Percentiles rank a stretch among this genome's conserved stretches.
These are phyloP conservation scores for Stictocephala bisonia DNA, from an alignment of 2,888 invertebrate genomes.

Conservation along the genomic window DNA sequence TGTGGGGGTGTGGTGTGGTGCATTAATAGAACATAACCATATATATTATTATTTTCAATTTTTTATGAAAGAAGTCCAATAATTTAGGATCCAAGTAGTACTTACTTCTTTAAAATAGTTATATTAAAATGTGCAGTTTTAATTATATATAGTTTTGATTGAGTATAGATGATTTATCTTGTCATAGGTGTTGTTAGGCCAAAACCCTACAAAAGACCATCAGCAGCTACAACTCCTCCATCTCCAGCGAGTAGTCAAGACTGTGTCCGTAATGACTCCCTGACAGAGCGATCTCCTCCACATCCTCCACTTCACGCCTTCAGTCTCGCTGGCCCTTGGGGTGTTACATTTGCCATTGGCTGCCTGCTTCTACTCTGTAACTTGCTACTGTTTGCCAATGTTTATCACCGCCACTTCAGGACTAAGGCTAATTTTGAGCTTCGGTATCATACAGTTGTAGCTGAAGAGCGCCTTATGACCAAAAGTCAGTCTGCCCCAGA, in stretches of 20 bases:
- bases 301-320: not conserved
- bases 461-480: not conserved
- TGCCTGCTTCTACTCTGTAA: not conserved
- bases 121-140: too few species aligned
- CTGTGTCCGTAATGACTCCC: not conserved
- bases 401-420: conserved; percentile 7
- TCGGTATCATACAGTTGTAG: not conserved
- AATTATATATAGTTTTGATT: too few species aligned
- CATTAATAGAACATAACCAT: too few species aligned
- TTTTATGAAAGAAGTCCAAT: too few species aligned
- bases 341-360: conserved; percentile 1
- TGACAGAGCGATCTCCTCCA: not conserved
- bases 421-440: conserved; percentile 11
- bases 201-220: not conserved
- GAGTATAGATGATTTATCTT: too few species aligned
- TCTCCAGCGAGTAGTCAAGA: not conserved
- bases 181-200: conserved; percentile 12
- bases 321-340: conserved; percentile 11
- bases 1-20: too few species aligned
- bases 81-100: too few species aligned
- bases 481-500: conserved; percentile 24
- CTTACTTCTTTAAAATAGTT: too few species aligned
- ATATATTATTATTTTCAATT: too few species aligned
- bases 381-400: conserved; percentile 6
- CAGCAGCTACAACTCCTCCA: not conserved